phyloP scores from a whole-genome alignment of 2,113 vertebrate genomes.

The Leuciscus idus region DNA sequence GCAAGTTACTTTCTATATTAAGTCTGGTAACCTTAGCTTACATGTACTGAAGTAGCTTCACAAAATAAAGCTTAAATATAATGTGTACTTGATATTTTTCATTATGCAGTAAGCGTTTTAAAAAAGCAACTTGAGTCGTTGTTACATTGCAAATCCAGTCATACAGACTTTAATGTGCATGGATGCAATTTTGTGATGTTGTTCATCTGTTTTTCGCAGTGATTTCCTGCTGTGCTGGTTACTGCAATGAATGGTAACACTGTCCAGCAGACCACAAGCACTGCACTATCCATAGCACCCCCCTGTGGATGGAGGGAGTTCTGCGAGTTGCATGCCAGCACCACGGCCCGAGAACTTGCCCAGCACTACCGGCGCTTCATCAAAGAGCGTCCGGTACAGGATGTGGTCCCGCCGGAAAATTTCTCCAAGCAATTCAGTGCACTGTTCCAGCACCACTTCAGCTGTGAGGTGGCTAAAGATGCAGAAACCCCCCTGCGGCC shows the following conservation, averaged over 20 bases:
- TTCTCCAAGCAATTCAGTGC: constrained; percentile 91
- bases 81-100: neutral
- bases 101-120: neutral
- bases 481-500: constrained; percentile 53
- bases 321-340: constrained; percentile 92
- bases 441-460: constrained; percentile 94
- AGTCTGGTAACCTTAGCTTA: neutral
- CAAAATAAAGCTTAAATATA: neutral
- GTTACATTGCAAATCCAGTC: neutral
- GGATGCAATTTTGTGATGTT: neutral
- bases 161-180: neutral
- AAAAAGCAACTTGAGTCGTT: neutral
- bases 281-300: constrained; percentile 65
- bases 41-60: neutral
- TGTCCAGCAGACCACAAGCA: constrained; percentile 81
- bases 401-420: constrained; percentile 86
- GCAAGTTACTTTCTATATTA: neutral
- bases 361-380: constrained; percentile 91
- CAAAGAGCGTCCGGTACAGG: constrained; percentile 83
- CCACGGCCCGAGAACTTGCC: constrained; percentile 88
- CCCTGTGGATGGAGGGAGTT: constrained; percentile 94
- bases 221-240: constrained; percentile 78
- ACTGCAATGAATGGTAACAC: constrained; percentile 96
- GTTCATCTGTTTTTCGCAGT: neutral
- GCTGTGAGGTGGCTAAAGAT: constrained; percentile 86